Base-by-base conservation (phyloP, 2,888 invertebrate species). In the Ditula angustiorana region DNA sequence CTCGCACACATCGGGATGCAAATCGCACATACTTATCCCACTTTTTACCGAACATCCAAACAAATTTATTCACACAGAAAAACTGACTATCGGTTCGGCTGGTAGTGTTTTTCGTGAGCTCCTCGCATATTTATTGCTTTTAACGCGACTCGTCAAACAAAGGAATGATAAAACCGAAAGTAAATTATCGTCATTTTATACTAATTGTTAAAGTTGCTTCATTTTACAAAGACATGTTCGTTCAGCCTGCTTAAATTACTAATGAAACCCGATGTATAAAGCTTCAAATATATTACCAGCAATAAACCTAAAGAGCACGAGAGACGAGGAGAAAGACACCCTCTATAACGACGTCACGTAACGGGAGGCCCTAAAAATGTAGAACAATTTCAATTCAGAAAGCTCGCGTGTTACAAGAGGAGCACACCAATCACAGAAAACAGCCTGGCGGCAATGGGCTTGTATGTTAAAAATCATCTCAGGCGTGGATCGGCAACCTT, bases 51-150 rank as follows among this genome's bases (percentile, higher is more conserved):
- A 84, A 84, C 80, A 84, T 78, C 82, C 79, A 85, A 82, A 87
- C 87, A 87, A 87, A 89, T 87, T 88, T 88, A 87, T 88, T 83
- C 89, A 77, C 82, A 74, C 79, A 77, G 79, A 82, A 80, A 82
- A 80, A 79, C 76, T 73, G 73, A 70, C 70, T 67, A 50, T 75
- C 75, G 75, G 79, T 77, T 76, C 75, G 71, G 69, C 67, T 61
- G 63, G 50, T 50, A 61, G 21, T 47, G 26, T 37, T 44, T 46
- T 37, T 62, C 30, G 13, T 26, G 10, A 41, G 21, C 24, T 44
- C 5, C 24, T 33, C 30, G 24, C 28, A 61, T 44, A 33, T 61
- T 52, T 60, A n/a, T 5, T 44, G n/a, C 21, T 21, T 10, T 13
- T 5, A 10, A 41, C 41, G 19, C 35, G 16, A 16, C 7, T 5